Base-by-base conservation (phyloP, 2,888 invertebrate species). In the Agrypnus murinus region DNA sequence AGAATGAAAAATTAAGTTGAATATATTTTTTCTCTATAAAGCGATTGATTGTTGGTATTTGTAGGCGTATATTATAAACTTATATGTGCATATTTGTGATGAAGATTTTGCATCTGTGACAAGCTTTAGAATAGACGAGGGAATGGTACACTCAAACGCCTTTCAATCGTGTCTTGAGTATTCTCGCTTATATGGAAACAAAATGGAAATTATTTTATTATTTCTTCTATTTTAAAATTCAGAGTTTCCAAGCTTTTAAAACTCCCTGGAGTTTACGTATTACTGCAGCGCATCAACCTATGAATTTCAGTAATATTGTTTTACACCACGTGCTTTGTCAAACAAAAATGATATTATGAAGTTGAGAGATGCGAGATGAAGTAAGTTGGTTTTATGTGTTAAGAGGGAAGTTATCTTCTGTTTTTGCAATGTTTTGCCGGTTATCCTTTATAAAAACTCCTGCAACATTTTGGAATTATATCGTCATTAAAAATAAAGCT, bases 141-240 rank as follows among this genome's bases (percentile, higher is more conserved):
- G 46, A 62, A 59, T 43, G 58, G 43, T 64, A 57, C 48, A 66
- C 36, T 66, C 40, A 45, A 71, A 62, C 50, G 50, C 40, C 43
- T 71, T 60, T 72, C 69, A 70, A 70, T 66, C 62, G 67, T 55
- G 50, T 66, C 72, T 70, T 34, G 64, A 66, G 69, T 55, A 59
- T 62, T 72, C 63, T 60, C 58, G 62, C 69, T 71, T 72, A 76
- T 74, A 73, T 76, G 71, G 74, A 75, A 74, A 73, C 71, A 74
- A 73, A 75, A 77, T 77, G 72, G 75, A 77, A 77, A 77, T 77
- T 76, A 77, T 76, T 72, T 77, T 76, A 77, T 77, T 77, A 76
- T 76, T 77, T 77, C 75, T 74, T 69, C 75, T 76, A 77, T 73
- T 73, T 72, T 72, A 70, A 75, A 75, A 73, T 75, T 75, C 72